phyloP scores from a whole-genome alignment of 2,113 vertebrate species.

The Pungitius pungitius region DNA sequence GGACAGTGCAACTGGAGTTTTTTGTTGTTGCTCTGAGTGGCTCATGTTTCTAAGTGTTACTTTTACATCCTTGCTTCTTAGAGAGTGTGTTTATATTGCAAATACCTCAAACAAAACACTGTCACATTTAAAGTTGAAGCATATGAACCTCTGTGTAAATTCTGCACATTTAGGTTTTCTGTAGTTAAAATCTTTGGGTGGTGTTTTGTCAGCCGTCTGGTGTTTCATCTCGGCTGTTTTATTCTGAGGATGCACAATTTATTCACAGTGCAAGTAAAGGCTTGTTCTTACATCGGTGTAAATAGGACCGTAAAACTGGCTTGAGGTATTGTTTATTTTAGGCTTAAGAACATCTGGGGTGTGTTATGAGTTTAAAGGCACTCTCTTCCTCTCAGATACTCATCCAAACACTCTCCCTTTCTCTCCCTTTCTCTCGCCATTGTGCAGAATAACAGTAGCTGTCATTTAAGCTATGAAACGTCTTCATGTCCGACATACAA shows the following conservation, averaged over 20 bases:
- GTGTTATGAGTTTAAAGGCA: conserved; percentile 54
- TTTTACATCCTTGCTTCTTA: conserved; percentile 47
- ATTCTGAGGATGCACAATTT: conserved; percentile 36
- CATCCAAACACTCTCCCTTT: conserved; percentile 14
- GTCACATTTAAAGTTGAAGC: conserved; percentile 27
- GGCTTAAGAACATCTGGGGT: conserved; percentile 60
- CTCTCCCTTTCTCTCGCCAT: conserved; percentile 15
- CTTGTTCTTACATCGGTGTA: conserved; percentile 40
- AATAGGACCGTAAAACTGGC: conserved; percentile 47
- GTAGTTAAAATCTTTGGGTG: conserved; percentile 13
- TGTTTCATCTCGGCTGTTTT: conserved; percentile 33
- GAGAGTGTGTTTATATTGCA: conserved; percentile 47
- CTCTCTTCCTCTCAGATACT: conserved; percentile 33
- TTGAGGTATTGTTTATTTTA: conserved; percentile 63
- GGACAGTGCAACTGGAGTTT: conserved; percentile 8
- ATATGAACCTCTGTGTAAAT: conserved; percentile 35
- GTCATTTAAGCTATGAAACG: conserved; percentile 22
- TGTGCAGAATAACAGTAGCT: conserved; percentile 35
- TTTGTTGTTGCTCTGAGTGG: conserved; percentile 24
- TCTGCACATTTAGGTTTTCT: conserved; percentile 11
- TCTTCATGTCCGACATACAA: conserved; percentile 10
- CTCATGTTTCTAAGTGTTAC: conserved; percentile 34
- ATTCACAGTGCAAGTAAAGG: conserved; percentile 33
- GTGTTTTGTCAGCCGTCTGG: conserved; percentile 31
- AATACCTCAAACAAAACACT: conserved; percentile 40